Evolutionary conservation across 2,888 invertebrate species (phyloP).

Genomic region (Pherbina coryleti): DNA sequence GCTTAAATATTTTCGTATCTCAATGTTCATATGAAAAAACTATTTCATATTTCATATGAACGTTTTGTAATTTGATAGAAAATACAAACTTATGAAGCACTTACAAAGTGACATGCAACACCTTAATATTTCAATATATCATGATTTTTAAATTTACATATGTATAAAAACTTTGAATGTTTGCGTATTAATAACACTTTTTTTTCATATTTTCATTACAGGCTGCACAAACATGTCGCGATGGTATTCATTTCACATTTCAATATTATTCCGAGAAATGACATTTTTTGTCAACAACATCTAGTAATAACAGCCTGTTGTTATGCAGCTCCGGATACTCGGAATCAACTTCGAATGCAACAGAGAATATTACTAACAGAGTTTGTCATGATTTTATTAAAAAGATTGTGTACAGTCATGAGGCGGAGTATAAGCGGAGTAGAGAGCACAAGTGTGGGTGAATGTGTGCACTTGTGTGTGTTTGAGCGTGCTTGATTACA

Average conservation of each 20-base stretch:
- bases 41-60: too few species aligned
- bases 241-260: too few species aligned
- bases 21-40: too few species aligned
- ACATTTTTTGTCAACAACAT: neutral
- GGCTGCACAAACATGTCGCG: too few species aligned
- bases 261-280: too few species aligned
- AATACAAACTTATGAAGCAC: too few species aligned
- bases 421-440: neutral
- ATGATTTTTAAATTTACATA: neutral
- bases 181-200: neutral
- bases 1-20: too few species aligned
- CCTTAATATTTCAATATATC: neutral
- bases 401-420: neutral
- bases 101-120: too few species aligned
- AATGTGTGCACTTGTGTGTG: neutral
- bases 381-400: slow-evolving; percentile 1
- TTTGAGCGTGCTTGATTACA: neutral
- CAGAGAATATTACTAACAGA: neutral
- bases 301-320: neutral
- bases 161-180: too few species aligned
- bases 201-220: neutral
- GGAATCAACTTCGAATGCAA: neutral
- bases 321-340: neutral
- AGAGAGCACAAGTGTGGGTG: too few species aligned
- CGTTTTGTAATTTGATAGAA: too few species aligned